Base-by-base conservation (phyloP, 37 sponge, comb jelly and placozoan species). In the Haliclona indistincta region DNA sequence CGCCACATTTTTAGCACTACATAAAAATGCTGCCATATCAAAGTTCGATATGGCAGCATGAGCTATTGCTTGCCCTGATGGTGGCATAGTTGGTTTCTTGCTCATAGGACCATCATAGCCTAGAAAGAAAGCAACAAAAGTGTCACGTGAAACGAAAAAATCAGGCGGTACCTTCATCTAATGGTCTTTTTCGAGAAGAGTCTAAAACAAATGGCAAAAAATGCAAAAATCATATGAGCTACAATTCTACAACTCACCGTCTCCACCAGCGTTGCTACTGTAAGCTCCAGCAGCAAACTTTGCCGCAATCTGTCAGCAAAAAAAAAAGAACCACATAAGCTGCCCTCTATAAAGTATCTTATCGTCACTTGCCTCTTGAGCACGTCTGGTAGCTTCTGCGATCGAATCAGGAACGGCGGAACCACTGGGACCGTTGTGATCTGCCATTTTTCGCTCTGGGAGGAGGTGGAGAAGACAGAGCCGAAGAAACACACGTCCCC, bases 1-100 rank as follows among this genome's bases (percentile, higher is more conserved):
- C 17, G 53, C 17, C 17, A 49, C 53, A 49, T 17, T 49, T 20
- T 49, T 17, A 49, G 17, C 17, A 13, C 13, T 17, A 49, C 53
- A 20, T 13, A 49, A 49, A 49, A 49, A 20, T 20, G n/a, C n/a
- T n/a, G n/a, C 2, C 3, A 60, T 35, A 1, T 26, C 82, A 54
- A 54, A 84, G 81, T 89, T 89, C 3, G 90, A 85, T 71, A 89
- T 75, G 20, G 90, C 90, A 38, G 85, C 71, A 51, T 89, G 90
- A 15, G 85, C 90, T 52, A 89, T 73, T 33, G 76, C 76, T 63
- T 89, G 84, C 0, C 84, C 74, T n/a, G n/a, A n/a, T n/a, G n/a
- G n/a, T n/a, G n/a, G n/a, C 2, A 75, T 63, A 40, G 49, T 71
- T 0, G 54, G 86, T 37, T 86, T 86, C 63, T 86, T 86, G 28